Evolutionary conservation across 2,888 invertebrate genomes (phyloP).

Genomic region (Trachelus tabidus): DNA sequence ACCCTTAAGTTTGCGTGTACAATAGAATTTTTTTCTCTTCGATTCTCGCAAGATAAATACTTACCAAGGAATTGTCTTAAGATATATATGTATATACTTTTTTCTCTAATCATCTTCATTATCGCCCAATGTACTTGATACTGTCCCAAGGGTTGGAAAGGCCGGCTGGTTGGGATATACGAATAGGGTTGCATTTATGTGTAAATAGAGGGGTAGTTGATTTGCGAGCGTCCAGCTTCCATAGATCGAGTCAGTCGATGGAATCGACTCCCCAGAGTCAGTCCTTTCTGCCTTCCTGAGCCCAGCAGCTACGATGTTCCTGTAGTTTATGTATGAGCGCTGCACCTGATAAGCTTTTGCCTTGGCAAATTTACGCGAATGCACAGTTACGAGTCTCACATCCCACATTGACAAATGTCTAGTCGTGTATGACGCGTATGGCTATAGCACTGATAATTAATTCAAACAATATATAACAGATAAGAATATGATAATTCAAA

Average conservation of each 20-base stretch:
- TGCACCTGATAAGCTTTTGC: background rate
- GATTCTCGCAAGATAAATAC: no score
- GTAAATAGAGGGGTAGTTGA: slow-evolving; percentile 39
- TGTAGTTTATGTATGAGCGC: background rate
- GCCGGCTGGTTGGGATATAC: background rate
- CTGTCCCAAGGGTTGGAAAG: background rate
- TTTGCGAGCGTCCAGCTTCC: slow-evolving; percentile 55
- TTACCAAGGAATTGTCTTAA: background rate
- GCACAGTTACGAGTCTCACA: background rate
- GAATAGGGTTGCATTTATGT: background rate
- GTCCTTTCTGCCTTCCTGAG: slow-evolving; percentile 52
- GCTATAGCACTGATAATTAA: background rate
- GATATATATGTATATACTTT: background rate
- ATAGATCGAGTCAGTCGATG: slow-evolving; percentile 55
- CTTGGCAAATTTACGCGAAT: background rate
- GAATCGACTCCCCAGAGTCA: slow-evolving; percentile 53
- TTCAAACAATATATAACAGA: background rate
- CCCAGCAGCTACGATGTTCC: slow-evolving; percentile 42
- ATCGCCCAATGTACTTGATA: background rate
- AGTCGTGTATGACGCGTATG: background rate
- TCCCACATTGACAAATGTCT: background rate
- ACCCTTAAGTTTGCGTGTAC: background rate
- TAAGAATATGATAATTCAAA: background rate
- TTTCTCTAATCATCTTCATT: background rate
- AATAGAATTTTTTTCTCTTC: no score